Base-by-base conservation (phyloP, 2,888 invertebrate species). In the Clunio marinus region DNA sequence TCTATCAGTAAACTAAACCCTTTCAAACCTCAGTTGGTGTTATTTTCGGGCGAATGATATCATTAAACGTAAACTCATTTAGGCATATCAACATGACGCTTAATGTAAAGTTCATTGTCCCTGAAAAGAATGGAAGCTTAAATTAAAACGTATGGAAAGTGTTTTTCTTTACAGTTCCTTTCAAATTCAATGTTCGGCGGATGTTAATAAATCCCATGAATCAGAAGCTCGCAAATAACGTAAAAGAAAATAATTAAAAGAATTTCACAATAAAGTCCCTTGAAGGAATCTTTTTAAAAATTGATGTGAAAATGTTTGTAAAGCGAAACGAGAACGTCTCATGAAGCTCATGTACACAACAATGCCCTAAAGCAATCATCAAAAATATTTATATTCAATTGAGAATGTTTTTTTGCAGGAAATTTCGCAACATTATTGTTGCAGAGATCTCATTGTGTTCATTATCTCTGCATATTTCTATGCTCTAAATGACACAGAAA, bases 81-180 rank as follows among this genome's bases (percentile, higher is more conserved):
- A 15, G 45, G 7, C 10, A 8, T 2, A 22, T 51, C 4, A 17
- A 5, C 17, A 20, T 51, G 51, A 51, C 51, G 51, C 51, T 51
- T 20, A 51, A 51, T 20, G 2, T 15, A 17, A 37, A 60, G 60
- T 37, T 60, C 60, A 41, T 60, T 60, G 60, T 22, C 60, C 60
- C 37, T 37, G 37, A 24, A 22, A 20, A 37, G 17, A 51, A 22
- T 20, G 32, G 32, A 3, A 45, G 7, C 4, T 13, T 15, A n/a
- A 45, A 5, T n/a, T 20, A 22, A 20, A 17, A 20, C 17, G 17
- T n/a, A 17, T 3, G 22, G 20, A 51, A 51, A 51, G 20, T 41
- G 10, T 51, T n/a, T 51, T 22, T 51, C 15, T 20, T 22, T 17
- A 8, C 51, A 8, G 15, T 20, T 4, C 7, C n/a, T n/a, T n/a